phyloP scores from a whole-genome alignment of 1,140 invertebrate species.

The Drosophila simulans region DNA sequence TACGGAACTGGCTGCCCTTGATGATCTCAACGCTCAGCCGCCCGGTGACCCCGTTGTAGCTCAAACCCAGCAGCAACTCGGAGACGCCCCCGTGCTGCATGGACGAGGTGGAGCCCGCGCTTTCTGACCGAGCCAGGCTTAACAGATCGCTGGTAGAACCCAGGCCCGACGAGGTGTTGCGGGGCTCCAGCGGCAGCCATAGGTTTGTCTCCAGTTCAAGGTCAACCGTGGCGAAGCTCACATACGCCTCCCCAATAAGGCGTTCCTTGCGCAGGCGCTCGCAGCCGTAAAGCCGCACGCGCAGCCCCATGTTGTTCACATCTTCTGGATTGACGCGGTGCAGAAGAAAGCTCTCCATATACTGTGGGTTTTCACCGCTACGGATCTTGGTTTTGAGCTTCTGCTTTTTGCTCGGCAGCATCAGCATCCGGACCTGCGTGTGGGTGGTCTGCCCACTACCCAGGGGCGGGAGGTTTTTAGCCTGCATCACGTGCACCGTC shows the following conservation, averaged over 20 bases:
- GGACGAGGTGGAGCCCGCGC: constrained; percentile 96
- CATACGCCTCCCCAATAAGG: constrained; percentile 94
- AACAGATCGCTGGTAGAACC: constrained; percentile 87
- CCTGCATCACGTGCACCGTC: constrained; percentile 95
- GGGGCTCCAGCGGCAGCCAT: constrained; percentile 93
- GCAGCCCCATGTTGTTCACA: constrained; percentile 94
- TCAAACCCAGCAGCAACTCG: constrained; percentile 94
- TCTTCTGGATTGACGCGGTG: constrained; percentile 97
- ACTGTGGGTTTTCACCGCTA: constrained; percentile 94
- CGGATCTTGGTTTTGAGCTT: constrained; percentile 96
- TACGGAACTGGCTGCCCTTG: constrained; percentile 96
- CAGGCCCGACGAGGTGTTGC: constrained; percentile 90
- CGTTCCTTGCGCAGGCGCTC: constrained; percentile 95
- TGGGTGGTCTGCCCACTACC: constrained; percentile 91
- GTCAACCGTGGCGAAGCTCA: constrained; percentile 94
- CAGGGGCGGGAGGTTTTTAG: constrained; percentile 90
- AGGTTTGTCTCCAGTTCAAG: constrained; percentile 94
- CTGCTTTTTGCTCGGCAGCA: constrained; percentile 96
- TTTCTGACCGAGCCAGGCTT: constrained; percentile 95
- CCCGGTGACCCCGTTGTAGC: constrained; percentile 97
- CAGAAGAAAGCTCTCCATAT: constrained; percentile 96
- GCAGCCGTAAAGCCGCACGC: constrained; percentile 95
- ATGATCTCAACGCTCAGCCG: constrained; percentile 94
- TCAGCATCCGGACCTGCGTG: constrained; percentile 92
- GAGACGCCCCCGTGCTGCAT: constrained; percentile 95